Evolutionary conservation across 37 sponge, comb jelly and placozoan genomes (phyloP).

Genomic region (Hexactinellida sp.): DNA sequence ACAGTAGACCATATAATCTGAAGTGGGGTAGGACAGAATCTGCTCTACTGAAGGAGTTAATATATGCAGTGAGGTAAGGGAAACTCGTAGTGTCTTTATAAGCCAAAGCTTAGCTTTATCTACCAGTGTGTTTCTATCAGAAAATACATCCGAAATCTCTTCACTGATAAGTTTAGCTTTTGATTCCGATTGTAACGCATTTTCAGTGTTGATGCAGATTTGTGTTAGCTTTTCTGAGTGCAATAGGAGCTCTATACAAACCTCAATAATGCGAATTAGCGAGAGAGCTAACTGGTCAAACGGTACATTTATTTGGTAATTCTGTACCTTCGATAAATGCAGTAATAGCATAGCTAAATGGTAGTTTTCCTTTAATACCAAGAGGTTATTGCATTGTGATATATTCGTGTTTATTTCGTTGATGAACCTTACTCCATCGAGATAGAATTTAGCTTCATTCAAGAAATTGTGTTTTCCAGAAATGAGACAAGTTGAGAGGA

Average conservation of each 20-base stretch:
- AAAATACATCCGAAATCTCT: not conserved
- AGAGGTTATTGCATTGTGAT: not conserved
- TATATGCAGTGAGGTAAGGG: not conserved
- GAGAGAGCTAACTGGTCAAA: not conserved
- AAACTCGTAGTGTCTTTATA: not conserved
- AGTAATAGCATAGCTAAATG: not conserved
- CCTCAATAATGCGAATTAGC: not conserved
- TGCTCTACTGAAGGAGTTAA: not conserved
- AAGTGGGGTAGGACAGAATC: not conserved
- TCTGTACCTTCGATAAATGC: not conserved
- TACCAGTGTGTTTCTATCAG: not conserved
- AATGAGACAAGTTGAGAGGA: not conserved
- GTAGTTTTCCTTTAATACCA: not conserved
- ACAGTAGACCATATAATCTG: slow-evolving; percentile 14
- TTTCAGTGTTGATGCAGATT: not conserved
- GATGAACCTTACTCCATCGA: not conserved
- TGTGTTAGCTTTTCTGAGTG: not conserved
- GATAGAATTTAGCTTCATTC: not conserved
- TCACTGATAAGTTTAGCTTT: not conserved
- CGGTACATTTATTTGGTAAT: not conserved
- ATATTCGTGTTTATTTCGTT: not conserved
- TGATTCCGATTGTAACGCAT: not conserved
- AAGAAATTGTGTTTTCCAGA: not conserved
- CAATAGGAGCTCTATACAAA: not conserved
- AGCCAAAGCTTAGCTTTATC: not conserved